phyloP scores from a whole-genome alignment of 2,113 vertebrate species.

The Tragulus kanchil region DNA sequence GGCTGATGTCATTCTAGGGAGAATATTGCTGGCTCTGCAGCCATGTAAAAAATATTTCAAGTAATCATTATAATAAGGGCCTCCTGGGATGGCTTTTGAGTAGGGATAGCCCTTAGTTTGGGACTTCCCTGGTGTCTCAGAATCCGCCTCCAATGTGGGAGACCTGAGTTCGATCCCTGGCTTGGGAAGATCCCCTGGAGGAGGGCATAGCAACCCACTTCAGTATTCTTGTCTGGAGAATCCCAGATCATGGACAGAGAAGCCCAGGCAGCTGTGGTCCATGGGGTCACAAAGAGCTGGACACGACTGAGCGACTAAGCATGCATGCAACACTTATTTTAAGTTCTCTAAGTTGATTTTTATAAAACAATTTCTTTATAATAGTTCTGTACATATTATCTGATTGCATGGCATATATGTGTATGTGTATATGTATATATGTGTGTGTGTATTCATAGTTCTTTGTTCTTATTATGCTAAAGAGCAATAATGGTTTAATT shows the following conservation, averaged over 20 bases:
- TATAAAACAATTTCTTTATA: not conserved
- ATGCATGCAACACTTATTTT: too few species aligned
- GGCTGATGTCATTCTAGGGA: not conserved
- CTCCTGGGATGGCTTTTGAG: not conserved
- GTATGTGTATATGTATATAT: not conserved
- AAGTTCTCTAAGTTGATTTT: not conserved
- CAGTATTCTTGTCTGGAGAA: too few species aligned
- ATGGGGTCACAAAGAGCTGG: too few species aligned
- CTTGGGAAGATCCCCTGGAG: too few species aligned
- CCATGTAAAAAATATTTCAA: not conserved
- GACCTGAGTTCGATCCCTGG: too few species aligned
- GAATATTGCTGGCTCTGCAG: not conserved
- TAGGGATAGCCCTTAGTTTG: not conserved
- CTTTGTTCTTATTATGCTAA: conserved; percentile 30
- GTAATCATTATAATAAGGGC: not conserved
- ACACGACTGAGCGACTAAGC: too few species aligned
- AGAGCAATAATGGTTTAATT: not conserved
- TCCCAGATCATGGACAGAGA: too few species aligned
- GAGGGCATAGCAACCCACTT: too few species aligned
- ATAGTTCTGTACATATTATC: not conserved
- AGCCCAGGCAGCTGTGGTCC: too few species aligned
- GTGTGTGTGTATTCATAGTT: not conserved
- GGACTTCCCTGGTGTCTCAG: too few species aligned
- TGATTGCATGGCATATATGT: not conserved
- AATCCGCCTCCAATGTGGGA: too few species aligned